These are phyloP conservation scores for Myrmecophaga tridactyla DNA, from an alignment of 2,113 vertebrate species.

Conservation along the genomic window DNA sequence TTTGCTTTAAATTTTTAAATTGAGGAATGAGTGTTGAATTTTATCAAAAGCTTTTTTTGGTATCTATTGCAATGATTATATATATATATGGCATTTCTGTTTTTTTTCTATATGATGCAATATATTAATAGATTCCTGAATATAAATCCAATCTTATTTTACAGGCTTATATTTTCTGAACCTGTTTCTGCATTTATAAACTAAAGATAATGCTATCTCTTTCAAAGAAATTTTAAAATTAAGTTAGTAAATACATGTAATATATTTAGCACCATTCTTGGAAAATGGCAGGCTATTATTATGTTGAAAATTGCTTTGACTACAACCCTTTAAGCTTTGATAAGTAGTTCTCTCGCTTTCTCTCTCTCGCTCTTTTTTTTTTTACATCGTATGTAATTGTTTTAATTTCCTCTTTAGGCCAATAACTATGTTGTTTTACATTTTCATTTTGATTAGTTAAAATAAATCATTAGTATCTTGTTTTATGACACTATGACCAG, in stretches of 20 bases:
- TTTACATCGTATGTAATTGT: slow-evolving; percentile 30
- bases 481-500: neutral
- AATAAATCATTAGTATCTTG: slow-evolving; percentile 51
- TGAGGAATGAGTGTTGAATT: neutral
- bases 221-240: slow-evolving; percentile 28
- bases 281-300: slow-evolving; percentile 34
- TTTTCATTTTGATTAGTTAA: slow-evolving; percentile 50
- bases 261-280: neutral
- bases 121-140: neutral
- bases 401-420: slow-evolving; percentile 42
- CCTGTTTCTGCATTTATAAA: neutral
- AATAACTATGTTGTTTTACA: neutral
- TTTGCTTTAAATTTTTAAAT: slow-evolving; percentile 43
- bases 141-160: slow-evolving; percentile 35
- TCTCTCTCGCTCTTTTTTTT: slow-evolving; percentile 15
- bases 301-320: slow-evolving; percentile 27
- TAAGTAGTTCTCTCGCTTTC: slow-evolving; percentile 40
- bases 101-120: slow-evolving; percentile 19
- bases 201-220: neutral
- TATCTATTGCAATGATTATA: neutral
- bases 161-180: neutral
- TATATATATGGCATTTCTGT: neutral
- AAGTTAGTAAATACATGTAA: slow-evolving; percentile 25
- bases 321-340: neutral
- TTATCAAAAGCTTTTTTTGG: neutral